These are phyloP conservation scores for Sinocyclocheilus maitianheensis DNA, from an alignment of 2,113 vertebrate species.

Conservation along the genomic window DNA sequence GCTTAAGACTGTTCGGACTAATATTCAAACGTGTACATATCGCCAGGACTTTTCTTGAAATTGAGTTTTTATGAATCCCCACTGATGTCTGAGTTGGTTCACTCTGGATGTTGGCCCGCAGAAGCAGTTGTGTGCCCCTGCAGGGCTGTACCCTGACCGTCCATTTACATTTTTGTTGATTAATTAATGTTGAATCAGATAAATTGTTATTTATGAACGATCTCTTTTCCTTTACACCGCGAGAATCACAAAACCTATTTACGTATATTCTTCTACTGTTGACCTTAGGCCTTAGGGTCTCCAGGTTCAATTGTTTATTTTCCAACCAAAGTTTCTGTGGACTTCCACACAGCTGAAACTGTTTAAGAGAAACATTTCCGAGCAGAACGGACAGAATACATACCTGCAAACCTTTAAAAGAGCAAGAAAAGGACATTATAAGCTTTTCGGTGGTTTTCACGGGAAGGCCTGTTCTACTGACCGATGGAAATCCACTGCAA, in stretches of 20 bases:
- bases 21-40: not conserved
- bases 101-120: constrained; percentile 32
- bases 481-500: constrained; percentile 99
- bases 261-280: not conserved
- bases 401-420: constrained; percentile 4
- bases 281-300: not conserved
- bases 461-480: constrained; percentile 45
- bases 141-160: constrained; percentile 5
- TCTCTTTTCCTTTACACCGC: not conserved
- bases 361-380: not conserved
- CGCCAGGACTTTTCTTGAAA: not conserved
- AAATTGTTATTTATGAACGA: not conserved
- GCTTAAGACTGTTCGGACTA: constrained; percentile 9
- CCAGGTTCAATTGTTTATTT: not conserved
- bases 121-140: constrained; percentile 1
- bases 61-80: not conserved
- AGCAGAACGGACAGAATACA: not conserved
- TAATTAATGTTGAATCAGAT: not conserved
- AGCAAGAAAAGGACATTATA: constrained; percentile 19
- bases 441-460: constrained; percentile 53
- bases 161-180: not conserved
- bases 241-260: not conserved
- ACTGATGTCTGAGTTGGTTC: constrained; percentile 1
- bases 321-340: constrained; percentile 27
- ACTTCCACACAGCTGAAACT: not conserved